These are phyloP conservation scores for Maniola hyperantus DNA, from an alignment of 2,888 invertebrate genomes.

Conservation along the genomic window DNA sequence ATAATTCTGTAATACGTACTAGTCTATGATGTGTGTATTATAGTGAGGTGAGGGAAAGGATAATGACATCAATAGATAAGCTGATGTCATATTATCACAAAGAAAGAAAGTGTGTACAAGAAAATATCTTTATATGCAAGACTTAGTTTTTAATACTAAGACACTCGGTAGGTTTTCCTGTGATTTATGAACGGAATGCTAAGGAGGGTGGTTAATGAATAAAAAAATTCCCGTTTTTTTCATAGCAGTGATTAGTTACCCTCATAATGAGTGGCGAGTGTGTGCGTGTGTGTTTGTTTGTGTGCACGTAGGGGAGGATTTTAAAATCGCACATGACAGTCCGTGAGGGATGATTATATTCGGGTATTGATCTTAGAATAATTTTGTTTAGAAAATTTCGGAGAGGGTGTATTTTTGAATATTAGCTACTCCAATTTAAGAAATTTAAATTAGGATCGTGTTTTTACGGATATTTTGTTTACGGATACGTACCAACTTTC, in stretches of 20 bases:
- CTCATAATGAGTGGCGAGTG: conserved; percentile 76
- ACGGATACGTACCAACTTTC: too few relatives aligned
- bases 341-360: conserved; percentile 71
- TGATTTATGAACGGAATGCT: conserved; percentile 61
- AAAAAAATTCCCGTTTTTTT: conserved; percentile 79
- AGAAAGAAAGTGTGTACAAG: too few relatives aligned
- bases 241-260: conserved; percentile 81
- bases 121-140: too few relatives aligned
- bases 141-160: neutral
- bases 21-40: too few relatives aligned
- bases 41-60: too few relatives aligned
- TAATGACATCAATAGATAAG: too few relatives aligned
- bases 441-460: neutral
- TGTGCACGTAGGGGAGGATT: conserved; percentile 51
- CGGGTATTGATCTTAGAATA: conserved; percentile 49
- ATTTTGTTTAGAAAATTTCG: conserved; percentile 19
- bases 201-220: conserved; percentile 83
- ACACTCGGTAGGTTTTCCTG: conserved; percentile 49
- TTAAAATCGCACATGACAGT: conserved; percentile 70
- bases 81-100: too few relatives aligned
- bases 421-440: neutral
- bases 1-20: too few relatives aligned
- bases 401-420: neutral
- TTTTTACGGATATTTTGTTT: neutral
- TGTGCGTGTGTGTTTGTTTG: conserved; percentile 58